A percentile compares a stretch with the other conserved stretches of the same genome.
These are phyloP conservation scores for Sitophilus oryzae DNA, from an alignment of 1,140 invertebrate genomes.

Conservation along the genomic window DNA sequence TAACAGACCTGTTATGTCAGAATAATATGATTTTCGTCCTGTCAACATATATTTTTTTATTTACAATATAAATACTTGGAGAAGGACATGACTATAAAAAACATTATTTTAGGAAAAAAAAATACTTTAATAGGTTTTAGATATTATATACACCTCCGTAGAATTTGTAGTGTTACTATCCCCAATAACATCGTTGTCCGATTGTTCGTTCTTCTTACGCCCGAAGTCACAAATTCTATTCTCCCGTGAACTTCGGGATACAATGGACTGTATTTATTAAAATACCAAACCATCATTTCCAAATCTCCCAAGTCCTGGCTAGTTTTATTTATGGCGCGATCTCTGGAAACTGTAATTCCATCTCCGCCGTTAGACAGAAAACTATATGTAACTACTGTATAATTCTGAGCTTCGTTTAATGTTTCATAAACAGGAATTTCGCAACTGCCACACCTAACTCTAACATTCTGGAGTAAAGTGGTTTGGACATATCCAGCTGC, in stretches of 20 bases:
- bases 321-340: slow-evolving; percentile 34
- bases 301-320: slow-evolving; percentile 45
- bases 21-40: too few species aligned
- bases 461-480: slow-evolving; percentile 47
- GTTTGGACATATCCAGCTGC: slow-evolving; percentile 48
- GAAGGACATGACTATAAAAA: too few species aligned
- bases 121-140: too few species aligned
- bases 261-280: slow-evolving; percentile 43
- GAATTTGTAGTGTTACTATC: not conserved
- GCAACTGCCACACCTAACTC: slow-evolving; percentile 50
- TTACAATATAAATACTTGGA: not conserved
- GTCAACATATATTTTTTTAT: too few species aligned
- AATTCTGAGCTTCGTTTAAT: slow-evolving; percentile 44
- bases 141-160: not conserved
- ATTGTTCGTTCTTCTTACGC: not conserved
- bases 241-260: slow-evolving; percentile 46
- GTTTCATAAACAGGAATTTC: slow-evolving; percentile 44
- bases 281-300: slow-evolving; percentile 42
- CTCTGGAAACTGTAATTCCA: slow-evolving; percentile 45
- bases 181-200: not conserved
- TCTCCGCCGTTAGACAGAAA: slow-evolving; percentile 49
- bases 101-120: too few species aligned
- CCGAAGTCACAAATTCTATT: slow-evolving; percentile 29
- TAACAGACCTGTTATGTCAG: too few species aligned
- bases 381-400: slow-evolving; percentile 47